A percentile compares a stretch with the other conserved stretches of the same genome.
These are phyloP conservation scores for Melikaiella ostensackeni DNA, from an alignment of 2,888 invertebrate species.

Conservation along the genomic window DNA sequence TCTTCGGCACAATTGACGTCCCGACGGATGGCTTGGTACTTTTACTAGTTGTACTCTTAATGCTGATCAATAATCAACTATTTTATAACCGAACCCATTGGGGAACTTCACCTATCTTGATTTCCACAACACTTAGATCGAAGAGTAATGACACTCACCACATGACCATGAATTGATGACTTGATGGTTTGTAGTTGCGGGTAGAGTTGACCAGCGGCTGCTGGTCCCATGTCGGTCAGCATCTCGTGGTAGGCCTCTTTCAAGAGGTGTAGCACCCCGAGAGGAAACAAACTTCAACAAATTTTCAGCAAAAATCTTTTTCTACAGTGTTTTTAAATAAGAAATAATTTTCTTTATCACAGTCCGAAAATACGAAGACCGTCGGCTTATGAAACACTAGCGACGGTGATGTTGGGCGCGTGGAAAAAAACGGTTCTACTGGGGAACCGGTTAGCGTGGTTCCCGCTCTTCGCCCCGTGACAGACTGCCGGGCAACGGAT, in stretches of 20 bases:
- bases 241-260: conserved; percentile 60
- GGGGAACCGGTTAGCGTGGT: conserved; percentile 76
- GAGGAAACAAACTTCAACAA: conserved; percentile 31
- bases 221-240: conserved; percentile 77
- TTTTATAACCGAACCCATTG: neutral
- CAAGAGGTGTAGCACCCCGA: conserved; percentile 20
- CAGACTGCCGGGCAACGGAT: conserved; percentile 74
- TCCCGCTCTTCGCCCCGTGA: conserved; percentile 77
- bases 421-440: conserved; percentile 53
- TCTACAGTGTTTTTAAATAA: neutral
- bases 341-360: neutral
- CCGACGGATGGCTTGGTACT: neutral
- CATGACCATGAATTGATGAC: conserved; percentile 74
- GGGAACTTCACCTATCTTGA: neutral
- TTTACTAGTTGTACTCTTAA: neutral
- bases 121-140: conserved; percentile 18
- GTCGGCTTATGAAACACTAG: neutral
- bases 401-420: conserved; percentile 42
- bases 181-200: conserved; percentile 76
- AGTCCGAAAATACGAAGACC: neutral
- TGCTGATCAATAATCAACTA: neutral
- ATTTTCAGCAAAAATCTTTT: neutral
- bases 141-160: conserved; percentile 69
- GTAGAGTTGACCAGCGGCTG: conserved; percentile 77
- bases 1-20: neutral